Evolutionary conservation across 2,888 invertebrate species (phyloP), one percentile per base, ranked within the genome.

Genomic region (Cepaea hortensis): DNA sequence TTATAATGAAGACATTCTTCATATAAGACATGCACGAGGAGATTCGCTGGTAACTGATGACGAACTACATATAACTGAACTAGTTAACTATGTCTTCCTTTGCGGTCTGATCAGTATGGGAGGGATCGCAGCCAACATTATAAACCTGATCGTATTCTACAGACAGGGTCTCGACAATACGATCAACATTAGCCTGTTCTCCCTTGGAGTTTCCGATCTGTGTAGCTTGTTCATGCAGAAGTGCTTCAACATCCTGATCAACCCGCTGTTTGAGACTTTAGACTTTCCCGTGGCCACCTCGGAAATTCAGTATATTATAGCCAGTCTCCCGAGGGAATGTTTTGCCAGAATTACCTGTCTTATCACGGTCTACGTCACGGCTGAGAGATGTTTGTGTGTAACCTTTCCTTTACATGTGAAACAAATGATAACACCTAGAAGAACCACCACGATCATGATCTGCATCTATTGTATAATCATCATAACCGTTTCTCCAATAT

Each of bases 121-220:
- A 9, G 73, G 73, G 7, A 46, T 73, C 7, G 46, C 35, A 46
- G 6, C 73, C 9, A 73, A 73, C 46, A 55, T 55, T 3, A 55
- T 55, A 6, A 55, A 55, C 3, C 0, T 55, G 55, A 9, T 55
- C 6, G 11, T 73, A 13, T 73, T 73, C 35, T 46, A 46, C 13
- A 35, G 11, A 46, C 73, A 73, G 35, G 73, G 73, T 73, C 46
- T 73, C 9, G 13, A 73, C 73, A 15, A 23, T 15, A 73, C 46
- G 11, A 73, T 73, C 73, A 73, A 73, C 73, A 73, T 73, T 46
- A 73, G 11, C 73, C 35, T 73, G 35, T 73, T 73, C 46, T n/a
- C 73, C 13, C 11, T 73, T 6, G 73, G 35, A 5, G 15, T 73
- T 11, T 73, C 73, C 13, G 73, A 73, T 46, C 3, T 73, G 13